Percentiles rank a stretch among this genome's conserved stretches.
Evolutionary conservation across 1,140 invertebrate species (phyloP).

Genomic region (Anastrepha ludens): DNA sequence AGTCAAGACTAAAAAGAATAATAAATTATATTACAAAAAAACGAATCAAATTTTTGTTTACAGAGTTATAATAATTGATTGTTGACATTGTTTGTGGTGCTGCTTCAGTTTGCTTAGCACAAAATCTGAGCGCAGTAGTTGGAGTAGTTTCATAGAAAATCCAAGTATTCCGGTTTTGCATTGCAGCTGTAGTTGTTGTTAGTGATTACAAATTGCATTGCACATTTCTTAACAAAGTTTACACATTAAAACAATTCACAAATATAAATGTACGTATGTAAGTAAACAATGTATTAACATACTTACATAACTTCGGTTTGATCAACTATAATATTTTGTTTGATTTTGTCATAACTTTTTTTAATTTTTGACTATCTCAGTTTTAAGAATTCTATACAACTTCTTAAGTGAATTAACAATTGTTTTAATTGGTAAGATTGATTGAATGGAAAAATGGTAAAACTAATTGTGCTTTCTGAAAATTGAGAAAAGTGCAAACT

Average conservation of each 20-base stretch:
- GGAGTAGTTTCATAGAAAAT: slow-evolving; percentile 14
- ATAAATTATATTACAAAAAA: neutral
- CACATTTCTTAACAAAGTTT: neutral
- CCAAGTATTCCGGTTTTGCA: neutral
- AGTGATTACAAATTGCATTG: neutral
- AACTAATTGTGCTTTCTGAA: too few species aligned
- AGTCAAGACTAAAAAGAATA: slow-evolving; percentile 12
- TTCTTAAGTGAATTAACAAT: too few species aligned
- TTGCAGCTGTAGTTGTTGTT: neutral
- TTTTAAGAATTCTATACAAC: too few species aligned
- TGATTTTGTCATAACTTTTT: too few species aligned
- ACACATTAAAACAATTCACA: neutral
- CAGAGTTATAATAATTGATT: too few species aligned
- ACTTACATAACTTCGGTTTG: too few species aligned
- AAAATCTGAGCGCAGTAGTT: neutral
- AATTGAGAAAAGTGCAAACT: too few species aligned
- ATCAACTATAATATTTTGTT: too few species aligned
- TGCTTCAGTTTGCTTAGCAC: neutral
- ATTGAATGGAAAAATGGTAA: too few species aligned
- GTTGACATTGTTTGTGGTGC: neutral
- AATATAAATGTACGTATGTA: neutral
- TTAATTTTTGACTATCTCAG: too few species aligned
- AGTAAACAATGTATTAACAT: too few species aligned
- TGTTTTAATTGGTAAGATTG: too few species aligned
- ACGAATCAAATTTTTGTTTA: neutral